Conservation (phyloP, 2,113 vertebrate species). For the Pampusana beccarii region DNA sequence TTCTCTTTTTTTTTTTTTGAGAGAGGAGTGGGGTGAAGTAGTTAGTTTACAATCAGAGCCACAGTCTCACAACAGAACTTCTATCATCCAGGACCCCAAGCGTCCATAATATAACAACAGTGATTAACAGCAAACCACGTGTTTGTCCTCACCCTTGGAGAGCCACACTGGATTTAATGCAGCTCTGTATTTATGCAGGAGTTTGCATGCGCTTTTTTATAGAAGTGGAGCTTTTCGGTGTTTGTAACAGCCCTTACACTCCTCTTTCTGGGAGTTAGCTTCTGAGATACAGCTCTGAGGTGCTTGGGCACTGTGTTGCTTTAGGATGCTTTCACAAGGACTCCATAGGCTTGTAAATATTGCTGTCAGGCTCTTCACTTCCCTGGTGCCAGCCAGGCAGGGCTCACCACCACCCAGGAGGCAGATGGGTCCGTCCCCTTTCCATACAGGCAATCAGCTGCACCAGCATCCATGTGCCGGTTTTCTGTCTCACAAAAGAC, state of each 20-base stretch:
- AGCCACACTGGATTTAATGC: not conserved
- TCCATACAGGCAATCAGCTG: not conserved
- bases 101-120: not conserved
- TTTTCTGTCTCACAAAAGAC: not conserved
- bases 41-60: not conserved
- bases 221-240: not conserved
- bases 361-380: not conserved
- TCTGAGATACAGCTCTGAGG: not conserved
- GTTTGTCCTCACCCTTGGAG: not conserved
- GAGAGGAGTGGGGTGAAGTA: not conserved
- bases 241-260: not conserved
- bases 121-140: not conserved
- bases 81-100: not conserved
- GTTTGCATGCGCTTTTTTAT: not conserved
- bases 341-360: not conserved
- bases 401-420: not conserved
- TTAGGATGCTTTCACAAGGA: not conserved
- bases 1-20: not conserved
- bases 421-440: rapidly evolving
- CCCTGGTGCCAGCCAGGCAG: not conserved
- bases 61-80: not conserved
- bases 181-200: not conserved
- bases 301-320: not conserved
- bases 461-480: not conserved
- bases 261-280: not conserved